Conservation (phyloP, 2,797 vertebrate species). For the Gobio occitaniae region DNA sequence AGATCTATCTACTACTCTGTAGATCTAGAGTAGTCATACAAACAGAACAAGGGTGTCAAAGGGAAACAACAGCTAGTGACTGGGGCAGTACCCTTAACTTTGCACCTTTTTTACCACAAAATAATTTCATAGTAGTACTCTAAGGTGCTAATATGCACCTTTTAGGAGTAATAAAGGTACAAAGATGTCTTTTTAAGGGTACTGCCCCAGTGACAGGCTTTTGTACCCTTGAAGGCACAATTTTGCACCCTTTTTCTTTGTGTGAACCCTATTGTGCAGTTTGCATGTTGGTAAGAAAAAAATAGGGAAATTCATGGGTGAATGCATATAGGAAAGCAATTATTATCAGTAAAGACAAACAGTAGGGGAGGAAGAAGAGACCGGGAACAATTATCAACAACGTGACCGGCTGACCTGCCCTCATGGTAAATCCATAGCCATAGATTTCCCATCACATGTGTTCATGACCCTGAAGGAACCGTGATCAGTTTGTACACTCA, state of each 20-base stretch:
- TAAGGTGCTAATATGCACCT: too few species aligned
- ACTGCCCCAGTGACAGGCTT: too few species aligned
- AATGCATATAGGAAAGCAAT: neutral
- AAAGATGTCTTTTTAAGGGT: too few species aligned
- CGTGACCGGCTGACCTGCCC: conserved; percentile 3
- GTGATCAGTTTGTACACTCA: conserved; percentile 22
- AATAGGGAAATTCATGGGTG: neutral
- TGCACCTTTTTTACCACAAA: too few species aligned
- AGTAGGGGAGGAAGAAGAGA: neutral
- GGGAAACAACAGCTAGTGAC: too few species aligned
- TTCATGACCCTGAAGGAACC: conserved; percentile 42
- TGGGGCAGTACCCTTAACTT: too few species aligned
- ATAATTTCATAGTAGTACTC: too few species aligned
- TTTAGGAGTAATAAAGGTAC: too few species aligned
- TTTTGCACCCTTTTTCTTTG: too few species aligned
- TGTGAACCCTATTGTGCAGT: neutral
- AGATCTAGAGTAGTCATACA: neutral
- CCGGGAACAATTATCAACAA: conserved; percentile 9
- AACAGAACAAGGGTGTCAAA: neutral
- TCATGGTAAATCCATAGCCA: conserved; percentile 46
- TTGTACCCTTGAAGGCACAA: too few species aligned
- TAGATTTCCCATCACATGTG: conserved; percentile 52
- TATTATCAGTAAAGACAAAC: conserved; percentile 26
- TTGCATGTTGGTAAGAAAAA: neutral
- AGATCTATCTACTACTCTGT: neutral